A percentile compares a stretch with the other conserved stretches of the same genome.
Conservation (phyloP, 2,888 invertebrate species). For the Cenopis cana region DNA sequence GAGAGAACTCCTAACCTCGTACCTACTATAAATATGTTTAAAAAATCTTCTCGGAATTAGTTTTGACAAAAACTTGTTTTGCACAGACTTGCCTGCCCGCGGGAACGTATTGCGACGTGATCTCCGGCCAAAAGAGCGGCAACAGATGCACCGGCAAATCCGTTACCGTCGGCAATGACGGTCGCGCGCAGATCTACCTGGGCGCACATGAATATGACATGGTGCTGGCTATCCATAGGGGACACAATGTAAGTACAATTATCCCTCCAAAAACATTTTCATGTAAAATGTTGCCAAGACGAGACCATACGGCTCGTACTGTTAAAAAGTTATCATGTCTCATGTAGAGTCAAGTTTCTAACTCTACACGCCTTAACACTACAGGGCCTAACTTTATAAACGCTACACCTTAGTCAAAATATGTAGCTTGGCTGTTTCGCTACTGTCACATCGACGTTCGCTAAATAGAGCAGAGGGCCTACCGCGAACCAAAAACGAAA, state of each 20-base stretch:
- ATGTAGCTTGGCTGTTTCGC: too few relatives aligned
- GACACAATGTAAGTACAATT: slow-evolving; percentile 65
- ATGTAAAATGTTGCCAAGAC: too few relatives aligned
- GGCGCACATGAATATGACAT: slow-evolving; percentile 84
- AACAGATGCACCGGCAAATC: slow-evolving; percentile 87
- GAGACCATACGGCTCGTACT: too few relatives aligned
- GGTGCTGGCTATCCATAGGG: slow-evolving; percentile 87
- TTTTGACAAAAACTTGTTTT: not conserved
- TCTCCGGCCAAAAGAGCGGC: slow-evolving; percentile 85
- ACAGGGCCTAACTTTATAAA: too few relatives aligned
- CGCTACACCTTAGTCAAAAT: too few relatives aligned
- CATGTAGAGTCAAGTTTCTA: too few relatives aligned
- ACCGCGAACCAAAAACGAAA: too few relatives aligned
- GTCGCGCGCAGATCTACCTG: slow-evolving; percentile 84
- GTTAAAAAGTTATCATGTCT: too few relatives aligned
- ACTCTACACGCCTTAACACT: too few relatives aligned
- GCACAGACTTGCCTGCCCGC: slow-evolving; percentile 87
- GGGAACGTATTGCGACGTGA: slow-evolving; percentile 92
- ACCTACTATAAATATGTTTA: not conserved
- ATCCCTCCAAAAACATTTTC: not conserved
- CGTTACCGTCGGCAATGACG: slow-evolving; percentile 85
- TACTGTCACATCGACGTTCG: too few relatives aligned
- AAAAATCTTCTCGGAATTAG: not conserved
- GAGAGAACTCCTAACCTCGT: too few relatives aligned
- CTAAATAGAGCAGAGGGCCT: too few relatives aligned